phyloP scores from a whole-genome alignment of 1,140 invertebrate species.

The Plutomurus gul region DNA sequence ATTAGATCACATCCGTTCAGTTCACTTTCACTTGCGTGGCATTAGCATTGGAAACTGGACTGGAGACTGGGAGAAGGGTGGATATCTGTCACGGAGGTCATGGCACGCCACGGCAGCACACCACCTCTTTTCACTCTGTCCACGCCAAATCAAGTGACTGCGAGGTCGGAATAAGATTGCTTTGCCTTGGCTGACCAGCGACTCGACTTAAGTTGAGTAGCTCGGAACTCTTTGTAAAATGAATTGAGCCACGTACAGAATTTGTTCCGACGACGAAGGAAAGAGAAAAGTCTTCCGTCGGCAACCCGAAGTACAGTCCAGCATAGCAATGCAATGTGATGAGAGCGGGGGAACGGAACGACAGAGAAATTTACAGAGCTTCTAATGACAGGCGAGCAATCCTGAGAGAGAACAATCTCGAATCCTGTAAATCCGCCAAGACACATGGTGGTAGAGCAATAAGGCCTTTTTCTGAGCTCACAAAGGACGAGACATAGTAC shows the following conservation, averaged over 20 bases:
- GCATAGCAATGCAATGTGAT: background rate
- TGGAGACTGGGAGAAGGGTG: background rate
- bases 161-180: background rate
- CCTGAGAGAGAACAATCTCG: background rate
- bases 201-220: no score
- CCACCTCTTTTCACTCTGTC: background rate
- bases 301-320: background rate
- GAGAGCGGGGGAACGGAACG: background rate
- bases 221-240: background rate
- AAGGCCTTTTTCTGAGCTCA: background rate
- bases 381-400: constrained; percentile 1
- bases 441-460: constrained; percentile 4
- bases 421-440: background rate
- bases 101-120: background rate
- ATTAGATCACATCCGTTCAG: background rate
- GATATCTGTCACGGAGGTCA: background rate
- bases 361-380: background rate
- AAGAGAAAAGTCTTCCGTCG: background rate
- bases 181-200: no score
- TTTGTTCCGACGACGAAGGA: background rate
- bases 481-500: background rate
- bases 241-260: constrained; percentile 15
- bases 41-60: background rate
- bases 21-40: background rate
- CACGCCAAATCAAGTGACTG: background rate